Conservation (phyloP, 2,113 vertebrate genomes). For the Myocastor coypus region DNA sequence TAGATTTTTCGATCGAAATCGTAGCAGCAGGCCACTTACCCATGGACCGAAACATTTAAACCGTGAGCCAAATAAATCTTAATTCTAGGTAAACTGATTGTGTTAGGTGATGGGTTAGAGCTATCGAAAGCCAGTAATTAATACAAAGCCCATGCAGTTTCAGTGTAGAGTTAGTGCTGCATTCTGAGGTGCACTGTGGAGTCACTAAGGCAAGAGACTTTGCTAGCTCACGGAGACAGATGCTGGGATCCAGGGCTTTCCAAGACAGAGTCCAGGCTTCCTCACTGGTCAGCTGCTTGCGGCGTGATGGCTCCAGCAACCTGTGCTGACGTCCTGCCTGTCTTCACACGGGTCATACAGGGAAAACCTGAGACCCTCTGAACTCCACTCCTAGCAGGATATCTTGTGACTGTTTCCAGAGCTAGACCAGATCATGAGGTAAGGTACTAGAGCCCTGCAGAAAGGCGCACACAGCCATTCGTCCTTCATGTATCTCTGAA, state of each 20-base stretch:
- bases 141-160: not conserved
- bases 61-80: not conserved
- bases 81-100: not conserved
- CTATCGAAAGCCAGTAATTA: not conserved
- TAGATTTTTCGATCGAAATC: not conserved
- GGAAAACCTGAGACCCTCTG: not conserved
- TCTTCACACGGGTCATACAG: not conserved
- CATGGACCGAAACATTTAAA: not conserved
- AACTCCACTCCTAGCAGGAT: fast-evolving
- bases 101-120: not conserved
- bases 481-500: not conserved
- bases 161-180: fast-evolving
- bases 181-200: not conserved
- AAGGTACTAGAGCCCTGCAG: too few species aligned
- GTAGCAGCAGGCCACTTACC: not conserved
- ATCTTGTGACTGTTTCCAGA: not conserved
- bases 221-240: fast-evolving
- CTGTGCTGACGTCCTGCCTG: too few species aligned
- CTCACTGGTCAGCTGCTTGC: too few species aligned
- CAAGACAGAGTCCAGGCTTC: too few species aligned
- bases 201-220: not conserved
- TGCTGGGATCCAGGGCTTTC: too few species aligned
- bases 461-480: fast-evolving
- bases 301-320: not conserved
- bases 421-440: fast-evolving